Evolutionary conservation across 2,113 vertebrate species (phyloP).

Genomic region (Engystomops pustulosus): DNA sequence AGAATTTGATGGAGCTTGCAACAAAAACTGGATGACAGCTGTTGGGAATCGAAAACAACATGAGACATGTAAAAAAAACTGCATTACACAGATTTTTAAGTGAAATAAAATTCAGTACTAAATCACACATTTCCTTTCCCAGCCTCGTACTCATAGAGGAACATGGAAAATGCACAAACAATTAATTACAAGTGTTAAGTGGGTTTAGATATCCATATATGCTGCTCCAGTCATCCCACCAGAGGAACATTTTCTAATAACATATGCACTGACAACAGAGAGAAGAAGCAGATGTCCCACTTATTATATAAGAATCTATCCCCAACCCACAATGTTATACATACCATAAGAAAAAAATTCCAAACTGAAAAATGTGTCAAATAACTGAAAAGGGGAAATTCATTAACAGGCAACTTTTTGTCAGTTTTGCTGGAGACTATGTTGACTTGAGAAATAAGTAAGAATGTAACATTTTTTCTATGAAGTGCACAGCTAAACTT

Average conservation of each 20-base stretch:
- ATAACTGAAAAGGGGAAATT: too few species aligned
- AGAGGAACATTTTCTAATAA: background rate
- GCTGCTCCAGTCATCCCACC: background rate
- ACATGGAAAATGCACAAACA: background rate
- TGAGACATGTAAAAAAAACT: background rate
- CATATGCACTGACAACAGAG: background rate
- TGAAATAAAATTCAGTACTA: background rate
- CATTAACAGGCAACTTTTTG: too few species aligned
- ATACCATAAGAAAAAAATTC: too few species aligned
- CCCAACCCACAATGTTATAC: too few species aligned
- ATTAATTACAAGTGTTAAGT: background rate
- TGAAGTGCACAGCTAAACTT: too few species aligned
- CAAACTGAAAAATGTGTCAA: too few species aligned
- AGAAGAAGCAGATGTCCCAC: background rate
- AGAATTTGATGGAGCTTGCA: conserved; percentile 12
- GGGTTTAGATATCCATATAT: background rate
- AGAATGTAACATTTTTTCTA: too few species aligned
- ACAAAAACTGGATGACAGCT: background rate
- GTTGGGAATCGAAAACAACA: background rate
- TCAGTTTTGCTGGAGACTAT: too few species aligned
- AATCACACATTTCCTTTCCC: background rate
- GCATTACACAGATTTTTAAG: background rate
- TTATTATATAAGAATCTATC: background rate
- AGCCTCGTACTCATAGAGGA: background rate
- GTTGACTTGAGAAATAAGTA: too few species aligned